Evolutionary conservation across 1,140 invertebrate genomes (phyloP).

Genomic region (Zaprionus capensis): DNA sequence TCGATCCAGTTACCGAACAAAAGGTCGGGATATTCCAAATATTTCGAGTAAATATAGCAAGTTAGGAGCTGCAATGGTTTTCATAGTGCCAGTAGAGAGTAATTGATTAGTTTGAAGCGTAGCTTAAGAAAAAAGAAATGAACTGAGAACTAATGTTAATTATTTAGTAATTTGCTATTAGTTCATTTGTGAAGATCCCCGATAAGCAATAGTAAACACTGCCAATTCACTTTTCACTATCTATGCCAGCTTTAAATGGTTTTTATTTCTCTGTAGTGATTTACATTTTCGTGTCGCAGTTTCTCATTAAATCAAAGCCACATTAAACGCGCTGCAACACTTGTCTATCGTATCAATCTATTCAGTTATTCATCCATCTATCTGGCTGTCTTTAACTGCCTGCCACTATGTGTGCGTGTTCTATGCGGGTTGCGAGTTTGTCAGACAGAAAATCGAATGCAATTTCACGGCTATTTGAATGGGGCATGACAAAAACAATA

Average conservation of each 20-base stretch:
- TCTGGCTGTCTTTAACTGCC: slow-evolving; percentile 6
- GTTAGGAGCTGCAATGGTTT: too few species aligned
- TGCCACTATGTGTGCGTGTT: neutral
- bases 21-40: too few species aligned
- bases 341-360: neutral
- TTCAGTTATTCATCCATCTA: neutral
- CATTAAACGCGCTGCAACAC: neutral
- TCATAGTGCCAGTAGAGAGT: too few species aligned
- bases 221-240: neutral
- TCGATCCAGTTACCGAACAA: too few species aligned
- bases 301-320: slow-evolving; percentile 2
- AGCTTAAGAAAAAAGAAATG: too few species aligned
- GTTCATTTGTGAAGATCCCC: too few species aligned
- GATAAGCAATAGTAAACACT: too few species aligned
- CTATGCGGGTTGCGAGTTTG: slow-evolving; percentile 21
- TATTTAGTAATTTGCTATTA: too few species aligned
- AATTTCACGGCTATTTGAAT: slow-evolving; percentile 79
- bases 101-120: too few species aligned
- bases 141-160: too few species aligned
- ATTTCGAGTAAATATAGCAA: too few species aligned
- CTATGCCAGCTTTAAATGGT: neutral
- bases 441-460: slow-evolving; percentile 63
- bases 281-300: neutral
- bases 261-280: neutral
- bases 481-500: slow-evolving; percentile 43